Evolutionary conservation across 2,888 invertebrate species (phyloP), one percentile per base, ranked within the genome.

Genomic region (Mimas tiliae): DNA sequence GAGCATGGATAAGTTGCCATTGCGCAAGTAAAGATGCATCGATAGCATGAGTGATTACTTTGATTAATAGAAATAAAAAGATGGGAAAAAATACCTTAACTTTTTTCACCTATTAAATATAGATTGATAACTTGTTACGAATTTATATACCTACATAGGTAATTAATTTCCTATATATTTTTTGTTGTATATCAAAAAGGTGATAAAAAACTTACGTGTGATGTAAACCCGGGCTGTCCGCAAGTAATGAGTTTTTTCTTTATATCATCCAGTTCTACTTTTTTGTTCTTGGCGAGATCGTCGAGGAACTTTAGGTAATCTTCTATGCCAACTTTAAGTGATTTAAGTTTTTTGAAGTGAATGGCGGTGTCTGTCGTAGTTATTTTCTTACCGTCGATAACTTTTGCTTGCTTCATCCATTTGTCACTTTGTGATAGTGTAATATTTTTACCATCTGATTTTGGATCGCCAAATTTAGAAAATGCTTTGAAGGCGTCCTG

Each of bases 361-460:
- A 98, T 98, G 55, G 97, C 98, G 0, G 98, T 98, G 83, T 98
- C 98, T 3, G 98, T 98, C 16, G 98, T 98, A 0, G 97, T 97
- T 71, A 98, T 96, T 82, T 96, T 96, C 90, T 97, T 97, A 1
- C 96, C 95, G 73, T 95, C 98, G 74, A 97, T 97, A 9, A 96
- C 93, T 73, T 93, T 96, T 0, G 98, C 98, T 84, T 98, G 98
- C 81, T 98, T 98, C 96, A 98, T 96, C 98, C 98, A 98, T 89
- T 98, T 98, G 88, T 98, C 98, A 81, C 97, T 96, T 87, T 98
- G 97, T 11, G 97, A 97, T n/a, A 98, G 93, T 0, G 97, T 97
- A 71, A 98, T 97, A 53, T 95, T 94, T 86, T 96, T 97, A 0
- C 98, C 98, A 81, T 97, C 97, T 16, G 97, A 96, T 85, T 97